Conservation (phyloP, 2,113 vertebrate species). For the Irena cyanogastra region DNA sequence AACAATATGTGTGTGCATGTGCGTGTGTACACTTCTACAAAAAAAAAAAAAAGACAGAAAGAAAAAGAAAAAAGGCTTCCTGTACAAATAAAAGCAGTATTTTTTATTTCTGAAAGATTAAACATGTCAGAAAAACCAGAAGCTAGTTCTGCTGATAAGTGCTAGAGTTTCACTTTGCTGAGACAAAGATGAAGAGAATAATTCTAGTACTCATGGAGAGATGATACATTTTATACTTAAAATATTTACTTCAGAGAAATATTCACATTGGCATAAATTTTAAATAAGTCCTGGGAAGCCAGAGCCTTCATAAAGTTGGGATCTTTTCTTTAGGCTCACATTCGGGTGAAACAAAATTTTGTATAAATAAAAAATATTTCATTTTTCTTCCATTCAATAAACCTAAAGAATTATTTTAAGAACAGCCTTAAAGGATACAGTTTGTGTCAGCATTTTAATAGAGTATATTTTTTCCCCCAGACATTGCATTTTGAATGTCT, state of each 20-base stretch:
- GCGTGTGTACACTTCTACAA: neutral
- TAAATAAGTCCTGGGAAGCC: neutral
- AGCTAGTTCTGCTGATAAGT: neutral
- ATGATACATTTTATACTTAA: neutral
- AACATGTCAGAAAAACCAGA: neutral
- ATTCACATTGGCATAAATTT: neutral
- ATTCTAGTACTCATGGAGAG: neutral
- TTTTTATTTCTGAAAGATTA: neutral
- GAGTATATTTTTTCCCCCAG: neutral
- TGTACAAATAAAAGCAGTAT: neutral
- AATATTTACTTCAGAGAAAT: neutral
- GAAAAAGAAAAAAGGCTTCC: fast-evolving
- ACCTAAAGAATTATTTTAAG: neutral
- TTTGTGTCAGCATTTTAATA: neutral
- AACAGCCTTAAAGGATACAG: neutral
- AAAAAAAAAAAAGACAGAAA: no score
- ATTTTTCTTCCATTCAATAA: neutral
- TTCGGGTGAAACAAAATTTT: neutral
- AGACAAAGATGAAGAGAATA: neutral
- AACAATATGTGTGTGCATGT: neutral
- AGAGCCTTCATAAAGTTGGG: neutral
- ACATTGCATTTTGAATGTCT: neutral
- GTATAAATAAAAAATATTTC: neutral
- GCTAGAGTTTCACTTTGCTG: neutral
- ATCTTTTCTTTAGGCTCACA: neutral